Conservation (phyloP, 2,797 vertebrate genomes). For the Danio aesculapii region DNA sequence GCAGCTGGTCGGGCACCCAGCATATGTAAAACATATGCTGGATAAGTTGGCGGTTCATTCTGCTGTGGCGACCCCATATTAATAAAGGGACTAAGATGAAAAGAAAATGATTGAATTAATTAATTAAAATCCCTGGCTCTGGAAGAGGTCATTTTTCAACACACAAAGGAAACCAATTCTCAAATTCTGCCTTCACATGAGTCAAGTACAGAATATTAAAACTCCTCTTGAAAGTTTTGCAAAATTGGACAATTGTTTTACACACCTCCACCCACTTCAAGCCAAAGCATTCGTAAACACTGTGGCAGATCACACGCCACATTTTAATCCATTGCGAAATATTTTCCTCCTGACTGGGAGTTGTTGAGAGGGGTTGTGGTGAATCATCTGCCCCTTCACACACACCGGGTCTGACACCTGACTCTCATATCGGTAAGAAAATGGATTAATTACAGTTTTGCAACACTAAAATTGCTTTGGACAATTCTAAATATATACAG, state of each 20-base stretch:
- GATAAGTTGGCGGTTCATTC: too few species aligned
- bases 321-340: constrained; percentile 36
- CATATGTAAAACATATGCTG: too few species aligned
- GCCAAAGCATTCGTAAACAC: not conserved
- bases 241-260: constrained; percentile 18
- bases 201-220: not conserved
- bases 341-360: constrained; percentile 1
- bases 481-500: not conserved
- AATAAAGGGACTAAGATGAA: too few species aligned
- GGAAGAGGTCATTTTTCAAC: not conserved
- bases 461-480: not conserved
- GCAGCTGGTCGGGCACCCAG: too few species aligned
- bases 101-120: too few species aligned
- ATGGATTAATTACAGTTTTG: not conserved
- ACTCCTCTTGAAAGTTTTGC: constrained; percentile 9
- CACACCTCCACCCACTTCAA: not conserved
- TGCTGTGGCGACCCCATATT: too few species aligned
- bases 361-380: constrained; percentile 4
- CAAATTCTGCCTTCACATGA: not conserved
- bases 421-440: constrained; percentile 1
- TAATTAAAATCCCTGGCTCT: not conserved
- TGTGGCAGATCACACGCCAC: constrained; percentile 5
- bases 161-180: constrained; percentile 2
- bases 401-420: not conserved
- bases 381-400: constrained; percentile 31